These are phyloP conservation scores for Gallinago undulata DNA, from an alignment of 2,113 vertebrate genomes.

Conservation along the genomic window DNA sequence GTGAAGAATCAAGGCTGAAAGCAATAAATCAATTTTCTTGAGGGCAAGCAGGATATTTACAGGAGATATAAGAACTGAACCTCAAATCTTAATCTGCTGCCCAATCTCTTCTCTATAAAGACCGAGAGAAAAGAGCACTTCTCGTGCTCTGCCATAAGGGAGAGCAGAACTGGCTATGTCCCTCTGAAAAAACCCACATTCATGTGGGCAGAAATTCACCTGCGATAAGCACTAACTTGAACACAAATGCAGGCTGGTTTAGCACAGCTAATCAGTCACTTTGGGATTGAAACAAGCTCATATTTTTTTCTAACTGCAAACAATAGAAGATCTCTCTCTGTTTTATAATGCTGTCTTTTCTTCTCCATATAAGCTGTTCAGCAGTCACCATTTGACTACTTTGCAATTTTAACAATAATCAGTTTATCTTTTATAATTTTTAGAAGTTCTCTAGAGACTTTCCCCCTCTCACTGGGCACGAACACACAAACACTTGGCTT, in stretches of 20 bases:
- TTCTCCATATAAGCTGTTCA: constrained; percentile 36
- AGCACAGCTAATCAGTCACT: not conserved
- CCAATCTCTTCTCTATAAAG: not conserved
- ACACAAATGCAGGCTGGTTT: not conserved
- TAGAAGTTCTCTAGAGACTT: not conserved
- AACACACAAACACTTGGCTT: not conserved
- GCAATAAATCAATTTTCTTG: not conserved
- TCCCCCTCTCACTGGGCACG: not conserved
- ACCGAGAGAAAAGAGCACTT: not conserved
- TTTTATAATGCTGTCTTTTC: not conserved
- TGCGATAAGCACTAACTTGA: not conserved
- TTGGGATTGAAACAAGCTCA: not conserved
- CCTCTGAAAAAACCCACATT: not conserved
- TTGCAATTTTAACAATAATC: not conserved
- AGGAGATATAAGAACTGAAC: not conserved
- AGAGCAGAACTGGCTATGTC: not conserved
- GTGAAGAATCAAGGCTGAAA: not conserved
- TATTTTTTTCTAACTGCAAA: not conserved
- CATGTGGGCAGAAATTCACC: not conserved
- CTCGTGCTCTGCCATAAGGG: rapidly evolving
- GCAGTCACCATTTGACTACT: not conserved
- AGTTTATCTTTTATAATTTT: constrained; percentile 6
- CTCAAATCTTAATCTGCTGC: not conserved
- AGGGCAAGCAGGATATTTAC: not conserved
- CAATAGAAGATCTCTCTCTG: not conserved